phyloP scores from a whole-genome alignment of 2,888 invertebrate genomes.

The Drosophila kokeensis region DNA sequence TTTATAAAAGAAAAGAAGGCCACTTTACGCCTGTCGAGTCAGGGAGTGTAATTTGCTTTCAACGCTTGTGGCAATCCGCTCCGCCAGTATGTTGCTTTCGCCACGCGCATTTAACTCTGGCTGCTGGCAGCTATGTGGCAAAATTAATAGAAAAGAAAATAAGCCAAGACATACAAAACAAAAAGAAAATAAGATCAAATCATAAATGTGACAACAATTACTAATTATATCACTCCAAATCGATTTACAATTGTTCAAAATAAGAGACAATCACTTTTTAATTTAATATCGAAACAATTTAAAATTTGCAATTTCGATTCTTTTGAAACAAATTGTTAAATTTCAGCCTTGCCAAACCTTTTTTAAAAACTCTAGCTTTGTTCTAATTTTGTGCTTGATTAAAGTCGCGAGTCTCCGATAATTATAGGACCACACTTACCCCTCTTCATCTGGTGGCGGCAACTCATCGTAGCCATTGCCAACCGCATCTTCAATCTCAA shows the following conservation, averaged over 20 bases:
- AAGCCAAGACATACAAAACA: slow-evolving; percentile 50
- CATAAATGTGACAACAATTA: slow-evolving; percentile 23
- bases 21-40: slow-evolving; percentile 77
- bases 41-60: slow-evolving; percentile 57
- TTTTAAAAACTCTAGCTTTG: slow-evolving; percentile 8
- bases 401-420: neutral
- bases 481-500: slow-evolving; percentile 84
- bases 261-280: neutral
- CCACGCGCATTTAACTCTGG: slow-evolving; percentile 57
- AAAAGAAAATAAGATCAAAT: slow-evolving; percentile 37
- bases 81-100: slow-evolving; percentile 51
- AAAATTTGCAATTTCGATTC: neutral
- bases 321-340: neutral
- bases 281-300: neutral
- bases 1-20: slow-evolving; percentile 50
- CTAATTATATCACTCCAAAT: neutral
- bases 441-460: slow-evolving; percentile 81
- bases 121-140: slow-evolving; percentile 50
- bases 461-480: slow-evolving; percentile 84
- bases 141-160: slow-evolving; percentile 45
- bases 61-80: slow-evolving; percentile 53
- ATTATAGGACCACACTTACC: slow-evolving; percentile 55
- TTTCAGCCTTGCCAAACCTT: slow-evolving; percentile 13
- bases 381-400: slow-evolving; percentile 1
- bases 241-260: neutral